Evolutionary conservation across 2,113 vertebrate genomes (phyloP).

Genomic region (Catharus fuscescens): DNA sequence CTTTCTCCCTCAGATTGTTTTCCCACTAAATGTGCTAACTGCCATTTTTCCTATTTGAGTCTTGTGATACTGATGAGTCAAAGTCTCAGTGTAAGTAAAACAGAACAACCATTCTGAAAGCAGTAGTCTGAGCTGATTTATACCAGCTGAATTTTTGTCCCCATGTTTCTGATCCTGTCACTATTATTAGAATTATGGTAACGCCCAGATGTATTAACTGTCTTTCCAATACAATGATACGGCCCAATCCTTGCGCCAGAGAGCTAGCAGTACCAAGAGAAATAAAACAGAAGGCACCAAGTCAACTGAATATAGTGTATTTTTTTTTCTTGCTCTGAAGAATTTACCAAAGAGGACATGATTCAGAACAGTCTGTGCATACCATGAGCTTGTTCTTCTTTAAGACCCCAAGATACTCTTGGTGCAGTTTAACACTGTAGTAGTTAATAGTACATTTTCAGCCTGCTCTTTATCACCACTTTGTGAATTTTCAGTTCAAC

Average conservation of each 20-base stretch:
- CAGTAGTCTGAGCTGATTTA: conserved; percentile 35
- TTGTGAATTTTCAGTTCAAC: neutral
- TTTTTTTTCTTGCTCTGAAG: neutral
- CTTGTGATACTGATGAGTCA: conserved; percentile 52
- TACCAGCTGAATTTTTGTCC: conserved; percentile 33
- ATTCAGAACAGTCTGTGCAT: neutral
- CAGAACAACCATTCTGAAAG: conserved; percentile 33
- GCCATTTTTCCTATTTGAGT: conserved; percentile 27
- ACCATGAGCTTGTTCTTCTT: neutral
- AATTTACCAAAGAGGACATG: neutral
- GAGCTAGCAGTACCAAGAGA: neutral
- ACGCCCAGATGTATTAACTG: neutral
- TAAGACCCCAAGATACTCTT: neutral
- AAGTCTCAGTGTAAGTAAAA: conserved; percentile 36
- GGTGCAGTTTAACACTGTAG: neutral
- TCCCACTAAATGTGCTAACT: conserved; percentile 33
- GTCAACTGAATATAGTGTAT: neutral
- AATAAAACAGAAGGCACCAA: neutral
- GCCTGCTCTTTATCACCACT: neutral
- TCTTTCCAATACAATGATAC: neutral
- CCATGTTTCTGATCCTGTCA: neutral
- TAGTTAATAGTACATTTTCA: neutral
- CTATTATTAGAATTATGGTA: conserved; percentile 15
- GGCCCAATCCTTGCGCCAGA: neutral
- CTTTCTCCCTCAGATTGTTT: conserved; percentile 26